Evolutionary conservation across 1,140 invertebrate species (phyloP).

Genomic region (Cydia fagiglandana): DNA sequence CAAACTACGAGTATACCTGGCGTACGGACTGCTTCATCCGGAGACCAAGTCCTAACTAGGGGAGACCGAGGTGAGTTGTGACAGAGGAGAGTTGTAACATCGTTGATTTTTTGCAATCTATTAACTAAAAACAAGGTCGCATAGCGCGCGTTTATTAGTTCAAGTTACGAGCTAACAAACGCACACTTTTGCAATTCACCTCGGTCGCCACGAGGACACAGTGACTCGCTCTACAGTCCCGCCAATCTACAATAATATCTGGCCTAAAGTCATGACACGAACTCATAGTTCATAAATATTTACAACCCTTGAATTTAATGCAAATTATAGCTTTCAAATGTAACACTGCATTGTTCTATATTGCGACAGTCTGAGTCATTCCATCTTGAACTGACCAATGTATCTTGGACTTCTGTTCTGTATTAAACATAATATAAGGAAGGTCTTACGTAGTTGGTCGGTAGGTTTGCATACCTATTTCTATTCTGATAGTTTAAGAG

Average conservation of each 20-base stretch:
- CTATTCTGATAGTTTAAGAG: background rate
- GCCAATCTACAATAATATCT: background rate
- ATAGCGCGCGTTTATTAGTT: too few species aligned
- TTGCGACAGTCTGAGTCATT: slow-evolving; percentile 25
- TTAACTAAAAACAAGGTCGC: too few species aligned
- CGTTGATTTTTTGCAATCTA: too few species aligned
- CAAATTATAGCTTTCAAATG: slow-evolving; percentile 24
- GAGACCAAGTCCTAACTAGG: too few species aligned
- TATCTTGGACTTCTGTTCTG: background rate
- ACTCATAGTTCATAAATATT: slow-evolving; percentile 15
- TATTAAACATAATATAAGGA: background rate
- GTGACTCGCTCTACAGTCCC: background rate
- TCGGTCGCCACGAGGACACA: background rate
- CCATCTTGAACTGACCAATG: background rate
- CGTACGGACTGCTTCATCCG: too few species aligned
- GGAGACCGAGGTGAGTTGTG: too few species aligned
- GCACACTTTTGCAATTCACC: too few species aligned
- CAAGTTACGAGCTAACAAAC: too few species aligned
- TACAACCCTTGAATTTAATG: slow-evolving; percentile 20
- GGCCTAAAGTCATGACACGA: background rate
- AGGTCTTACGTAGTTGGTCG: background rate
- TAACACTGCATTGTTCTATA: slow-evolving; percentile 23
- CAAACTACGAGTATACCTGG: too few species aligned
- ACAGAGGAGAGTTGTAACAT: too few species aligned
- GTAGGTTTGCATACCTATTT: slow-evolving; percentile 1